Base-by-base conservation (phyloP, 1,140 invertebrate species). In the Neodiprion fabricii region DNA sequence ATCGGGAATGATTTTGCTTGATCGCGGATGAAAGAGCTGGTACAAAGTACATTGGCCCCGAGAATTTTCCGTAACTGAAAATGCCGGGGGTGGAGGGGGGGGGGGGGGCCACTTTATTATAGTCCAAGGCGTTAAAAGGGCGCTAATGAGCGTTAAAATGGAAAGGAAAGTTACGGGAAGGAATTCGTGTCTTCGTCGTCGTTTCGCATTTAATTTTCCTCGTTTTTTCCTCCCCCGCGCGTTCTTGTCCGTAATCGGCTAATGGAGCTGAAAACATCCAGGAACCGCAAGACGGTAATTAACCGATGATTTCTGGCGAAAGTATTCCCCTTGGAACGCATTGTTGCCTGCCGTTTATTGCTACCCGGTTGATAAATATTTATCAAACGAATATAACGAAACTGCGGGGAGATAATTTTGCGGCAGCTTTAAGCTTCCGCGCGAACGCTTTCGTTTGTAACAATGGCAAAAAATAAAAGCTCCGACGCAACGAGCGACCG, bases 251-350 rank as follows among this genome's bases (percentile, higher is more conserved):
- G n/a, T 17, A 61, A 61, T 61, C n/a, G 53, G 3, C 5, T 17
- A 61, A 61, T 61, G 53, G 53, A 61, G 53, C 53, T 17, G 53
- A 61, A 61, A 61, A 61, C 53, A 61, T 61, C n/a, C n/a, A 12
- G 53, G n/a, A 17, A 17, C 53, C 11, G 9, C 11, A 61, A 14
- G 53, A 7, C 9, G 53, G 53, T 61, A 61, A 61, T 61, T 61
- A 61, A 61, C 53, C 53, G n/a, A 17, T 17, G 53, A 61, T 61
- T 61, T 61, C 53, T 61, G 53, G n/a, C 3, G 3, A 61, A 61
- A 61, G 53, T 61, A 40, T 40, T 40, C 28, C 28, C 2, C 28
- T 40, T 40, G 9, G 53, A 4, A 5, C 11, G 8, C 53, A 61
- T 61, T 61, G 8, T 61, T 12, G 53, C 11, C 53, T 12, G 53